Conservation (phyloP, 2,888 invertebrate species). For the Deilephila elpenor region DNA sequence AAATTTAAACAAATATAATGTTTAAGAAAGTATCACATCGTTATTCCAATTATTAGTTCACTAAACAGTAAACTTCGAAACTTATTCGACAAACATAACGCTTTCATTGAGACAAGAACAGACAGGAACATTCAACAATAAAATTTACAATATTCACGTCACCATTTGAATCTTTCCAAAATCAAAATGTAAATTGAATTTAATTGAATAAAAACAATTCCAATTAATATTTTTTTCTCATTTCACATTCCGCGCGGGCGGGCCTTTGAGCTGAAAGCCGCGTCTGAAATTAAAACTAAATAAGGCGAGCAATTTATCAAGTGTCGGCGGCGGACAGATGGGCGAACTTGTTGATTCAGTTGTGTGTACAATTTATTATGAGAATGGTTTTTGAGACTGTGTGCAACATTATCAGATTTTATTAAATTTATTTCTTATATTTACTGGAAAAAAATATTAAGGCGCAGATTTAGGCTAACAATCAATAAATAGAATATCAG, state of each 20-base stretch:
- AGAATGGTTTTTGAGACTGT: constrained; percentile 14
- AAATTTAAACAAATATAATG: no score
- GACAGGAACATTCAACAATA: background rate
- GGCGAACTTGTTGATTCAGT: constrained; percentile 27
- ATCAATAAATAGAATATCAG: no score
- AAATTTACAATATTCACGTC: background rate
- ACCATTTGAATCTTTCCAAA: background rate
- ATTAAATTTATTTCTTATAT: background rate
- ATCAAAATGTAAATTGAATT: background rate
- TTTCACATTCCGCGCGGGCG: constrained; percentile 16
- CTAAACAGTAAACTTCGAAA: no score
- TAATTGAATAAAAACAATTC: background rate
- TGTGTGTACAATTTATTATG: constrained; percentile 22
- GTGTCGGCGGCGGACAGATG: constrained; percentile 22
- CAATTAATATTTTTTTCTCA: constrained; percentile 17
- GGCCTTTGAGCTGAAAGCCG: background rate
- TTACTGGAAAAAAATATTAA: no score
- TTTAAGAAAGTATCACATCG: no score
- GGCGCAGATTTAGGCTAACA: no score
- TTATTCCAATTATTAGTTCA: no score
- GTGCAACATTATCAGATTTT: background rate
- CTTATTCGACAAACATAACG: background rate
- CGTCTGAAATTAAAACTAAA: constrained; percentile 26
- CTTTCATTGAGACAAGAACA: no score
- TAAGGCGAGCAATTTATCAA: constrained; percentile 25